These are phyloP conservation scores for Tachycineta bicolor DNA, from an alignment of 2,113 vertebrate species.

Conservation along the genomic window DNA sequence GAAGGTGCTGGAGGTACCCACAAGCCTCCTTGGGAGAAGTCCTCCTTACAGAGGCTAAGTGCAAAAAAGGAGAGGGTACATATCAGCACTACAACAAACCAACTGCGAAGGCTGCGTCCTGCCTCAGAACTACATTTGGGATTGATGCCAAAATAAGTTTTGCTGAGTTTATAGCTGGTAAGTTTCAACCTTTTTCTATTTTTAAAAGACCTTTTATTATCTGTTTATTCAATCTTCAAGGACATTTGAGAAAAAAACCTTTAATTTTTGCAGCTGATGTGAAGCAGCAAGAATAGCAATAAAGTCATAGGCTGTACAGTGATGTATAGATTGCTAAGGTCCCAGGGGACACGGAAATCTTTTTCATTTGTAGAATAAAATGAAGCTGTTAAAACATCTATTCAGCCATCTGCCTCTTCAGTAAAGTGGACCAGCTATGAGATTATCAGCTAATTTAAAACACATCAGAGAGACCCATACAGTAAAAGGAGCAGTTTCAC, in stretches of 20 bases:
- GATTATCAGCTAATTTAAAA: background rate
- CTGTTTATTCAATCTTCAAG: constrained; percentile 25
- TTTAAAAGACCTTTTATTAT: constrained; percentile 28
- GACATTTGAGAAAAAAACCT: background rate
- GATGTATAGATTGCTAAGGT: background rate
- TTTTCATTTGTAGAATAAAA: background rate
- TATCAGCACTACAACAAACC: background rate
- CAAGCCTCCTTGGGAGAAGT: background rate
- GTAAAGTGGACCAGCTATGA: background rate
- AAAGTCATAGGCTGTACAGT: background rate
- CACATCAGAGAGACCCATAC: background rate
- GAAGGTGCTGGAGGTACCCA: background rate
- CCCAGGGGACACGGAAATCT: background rate
- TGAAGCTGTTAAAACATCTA: background rate
- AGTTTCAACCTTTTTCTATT: background rate
- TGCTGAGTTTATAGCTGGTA: constrained; percentile 11
- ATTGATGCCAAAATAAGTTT: background rate
- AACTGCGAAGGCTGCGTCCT: background rate
- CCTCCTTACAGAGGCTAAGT: background rate
- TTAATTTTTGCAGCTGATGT: background rate
- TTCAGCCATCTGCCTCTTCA: background rate
- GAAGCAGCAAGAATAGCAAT: constrained; percentile 3
- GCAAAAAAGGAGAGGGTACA: background rate
- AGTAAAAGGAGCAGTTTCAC: background rate
- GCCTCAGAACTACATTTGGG: background rate